A percentile compares a stretch with the other conserved stretches of the same genome.
These are phyloP conservation scores for Oreochromis tanganicae DNA, from an alignment of 2,113 vertebrate species.

Conservation along the genomic window DNA sequence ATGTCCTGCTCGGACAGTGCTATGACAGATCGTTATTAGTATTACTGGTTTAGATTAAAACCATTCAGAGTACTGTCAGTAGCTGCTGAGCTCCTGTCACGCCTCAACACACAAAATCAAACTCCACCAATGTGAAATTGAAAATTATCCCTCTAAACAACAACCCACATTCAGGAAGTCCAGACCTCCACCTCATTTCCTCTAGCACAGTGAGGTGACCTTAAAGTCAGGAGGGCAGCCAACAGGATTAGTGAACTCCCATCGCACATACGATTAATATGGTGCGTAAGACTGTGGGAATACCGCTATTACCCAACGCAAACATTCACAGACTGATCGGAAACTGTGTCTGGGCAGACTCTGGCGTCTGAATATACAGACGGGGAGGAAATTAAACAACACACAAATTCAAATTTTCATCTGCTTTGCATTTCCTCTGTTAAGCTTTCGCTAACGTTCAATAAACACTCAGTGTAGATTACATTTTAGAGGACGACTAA, in stretches of 20 bases:
- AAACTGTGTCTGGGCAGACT: background rate
- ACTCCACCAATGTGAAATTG: background rate
- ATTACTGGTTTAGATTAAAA: background rate
- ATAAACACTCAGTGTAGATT: background rate
- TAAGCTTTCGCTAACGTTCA: constrained; percentile 5
- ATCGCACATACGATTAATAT: background rate
- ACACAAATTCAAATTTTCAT: constrained; percentile 11
- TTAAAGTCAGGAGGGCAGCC: background rate
- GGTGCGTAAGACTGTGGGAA: constrained; percentile 6
- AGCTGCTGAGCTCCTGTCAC: background rate
- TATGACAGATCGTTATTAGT: background rate
- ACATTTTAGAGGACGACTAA: background rate
- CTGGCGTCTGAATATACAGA: constrained; percentile 9
- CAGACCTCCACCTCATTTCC: background rate
- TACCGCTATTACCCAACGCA: constrained; percentile 16
- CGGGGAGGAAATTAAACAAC: constrained; percentile 39
- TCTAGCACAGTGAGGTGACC: background rate
- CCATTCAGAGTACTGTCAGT: background rate
- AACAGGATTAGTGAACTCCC: background rate
- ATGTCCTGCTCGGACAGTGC: background rate
- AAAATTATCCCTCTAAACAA: background rate
- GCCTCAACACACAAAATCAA: background rate
- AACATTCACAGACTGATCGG: constrained; percentile 6
- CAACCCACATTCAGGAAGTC: background rate
- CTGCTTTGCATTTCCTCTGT: constrained; percentile 12